Conservation (phyloP, 2,888 invertebrate species). For the Lapara coniferarum region DNA sequence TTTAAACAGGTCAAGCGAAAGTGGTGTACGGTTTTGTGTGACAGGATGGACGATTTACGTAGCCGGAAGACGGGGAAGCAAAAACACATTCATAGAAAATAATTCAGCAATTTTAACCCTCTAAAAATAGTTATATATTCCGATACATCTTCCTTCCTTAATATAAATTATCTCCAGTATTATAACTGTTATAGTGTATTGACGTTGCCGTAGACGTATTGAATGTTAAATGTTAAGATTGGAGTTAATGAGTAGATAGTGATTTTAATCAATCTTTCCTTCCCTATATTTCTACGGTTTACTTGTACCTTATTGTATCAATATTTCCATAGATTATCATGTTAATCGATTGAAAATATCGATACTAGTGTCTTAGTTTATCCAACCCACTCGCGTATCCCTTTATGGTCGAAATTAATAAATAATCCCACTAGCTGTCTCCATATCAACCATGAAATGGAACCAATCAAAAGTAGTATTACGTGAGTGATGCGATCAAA, state of each 20-base stretch:
- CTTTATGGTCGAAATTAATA: neutral
- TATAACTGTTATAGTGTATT: slow-evolving; percentile 64
- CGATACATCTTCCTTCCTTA: slow-evolving; percentile 36
- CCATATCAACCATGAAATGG: too few relatives aligned
- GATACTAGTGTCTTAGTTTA: slow-evolving; percentile 29
- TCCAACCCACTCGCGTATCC: slow-evolving; percentile 39
- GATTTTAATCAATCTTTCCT: slow-evolving; percentile 57
- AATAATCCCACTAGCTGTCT: too few relatives aligned
- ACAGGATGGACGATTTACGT: slow-evolving; percentile 74
- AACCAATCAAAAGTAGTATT: too few relatives aligned
- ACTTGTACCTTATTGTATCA: slow-evolving; percentile 54
- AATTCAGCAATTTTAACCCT: slow-evolving; percentile 57
- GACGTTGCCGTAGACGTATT: slow-evolving; percentile 55
- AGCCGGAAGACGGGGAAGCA: slow-evolving; percentile 79
- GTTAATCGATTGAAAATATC: slow-evolving; percentile 14
- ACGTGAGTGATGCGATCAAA: too few relatives aligned
- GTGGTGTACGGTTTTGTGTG: slow-evolving; percentile 74
- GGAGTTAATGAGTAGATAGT: slow-evolving; percentile 53
- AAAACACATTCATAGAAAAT: slow-evolving; percentile 50
- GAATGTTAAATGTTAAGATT: slow-evolving; percentile 47
- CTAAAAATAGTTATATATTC: slow-evolving; percentile 62
- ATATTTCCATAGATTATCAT: slow-evolving; percentile 42
- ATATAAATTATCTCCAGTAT: slow-evolving; percentile 63
- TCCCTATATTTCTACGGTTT: slow-evolving; percentile 66
- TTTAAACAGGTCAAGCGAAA: slow-evolving; percentile 47